phyloP scores from a whole-genome alignment of 2,113 vertebrate genomes.

The Rattus rattus region DNA sequence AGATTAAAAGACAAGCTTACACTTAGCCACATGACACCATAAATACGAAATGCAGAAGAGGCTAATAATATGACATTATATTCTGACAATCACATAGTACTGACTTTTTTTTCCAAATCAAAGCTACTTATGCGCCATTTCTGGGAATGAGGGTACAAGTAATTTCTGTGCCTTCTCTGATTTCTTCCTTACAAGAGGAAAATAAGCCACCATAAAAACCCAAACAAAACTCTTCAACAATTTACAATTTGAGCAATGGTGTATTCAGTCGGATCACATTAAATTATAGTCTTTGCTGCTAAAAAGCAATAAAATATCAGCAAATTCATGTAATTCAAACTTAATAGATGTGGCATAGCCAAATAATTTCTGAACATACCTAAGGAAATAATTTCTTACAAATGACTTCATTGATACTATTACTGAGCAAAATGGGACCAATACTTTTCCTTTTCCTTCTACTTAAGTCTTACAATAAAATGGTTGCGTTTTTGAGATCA shows the following conservation, averaged over 20 bases:
- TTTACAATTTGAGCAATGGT: constrained; percentile 11
- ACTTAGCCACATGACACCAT: not conserved
- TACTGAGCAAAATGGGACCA: not conserved
- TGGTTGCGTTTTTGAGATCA: not conserved
- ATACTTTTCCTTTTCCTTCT: not conserved
- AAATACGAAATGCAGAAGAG: not conserved
- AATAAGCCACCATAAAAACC: not conserved
- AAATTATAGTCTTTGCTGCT: constrained; percentile 33
- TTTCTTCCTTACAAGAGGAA: constrained; percentile 8
- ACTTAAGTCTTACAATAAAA: not conserved
- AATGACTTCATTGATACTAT: not conserved
- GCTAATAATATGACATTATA: constrained; percentile 38
- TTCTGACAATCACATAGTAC: not conserved
- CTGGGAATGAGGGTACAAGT: not conserved
- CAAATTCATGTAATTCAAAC: constrained; percentile 24
- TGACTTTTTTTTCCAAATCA: constrained; percentile 12
- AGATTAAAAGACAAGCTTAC: constrained; percentile 60
- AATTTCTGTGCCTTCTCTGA: constrained; percentile 35
- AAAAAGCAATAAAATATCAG: constrained; percentile 46
- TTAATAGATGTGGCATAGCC: not conserved
- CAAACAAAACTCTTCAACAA: not conserved
- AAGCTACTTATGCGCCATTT: not conserved
- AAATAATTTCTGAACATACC: constrained; percentile 27
- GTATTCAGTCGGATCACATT: not conserved
- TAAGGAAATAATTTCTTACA: not conserved